Evolutionary conservation across 2,113 vertebrate genomes (phyloP).

Genomic region (Tachycineta bicolor): DNA sequence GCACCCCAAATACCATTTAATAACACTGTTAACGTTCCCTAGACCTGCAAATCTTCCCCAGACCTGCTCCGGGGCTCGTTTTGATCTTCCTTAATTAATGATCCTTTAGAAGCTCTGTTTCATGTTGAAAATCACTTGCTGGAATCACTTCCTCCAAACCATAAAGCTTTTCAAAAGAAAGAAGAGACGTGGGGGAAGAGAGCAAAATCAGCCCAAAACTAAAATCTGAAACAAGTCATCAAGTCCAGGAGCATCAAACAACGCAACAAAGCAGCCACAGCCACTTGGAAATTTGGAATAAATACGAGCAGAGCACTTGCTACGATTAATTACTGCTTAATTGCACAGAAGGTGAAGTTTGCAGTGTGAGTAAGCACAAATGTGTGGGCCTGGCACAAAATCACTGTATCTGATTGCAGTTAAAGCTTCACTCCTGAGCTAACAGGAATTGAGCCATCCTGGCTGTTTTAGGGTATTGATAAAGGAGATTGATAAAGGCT

Average conservation of each 20-base stretch:
- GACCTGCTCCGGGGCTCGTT: slow-evolving; percentile 17
- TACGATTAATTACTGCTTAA: background rate
- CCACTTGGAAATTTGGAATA: background rate
- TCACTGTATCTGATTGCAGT: background rate
- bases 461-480: background rate
- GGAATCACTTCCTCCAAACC: background rate
- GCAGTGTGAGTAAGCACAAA: background rate
- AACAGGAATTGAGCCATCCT: background rate
- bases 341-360: background rate
- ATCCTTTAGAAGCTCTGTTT: slow-evolving; percentile 9
- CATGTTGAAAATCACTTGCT: background rate
- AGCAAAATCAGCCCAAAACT: background rate
- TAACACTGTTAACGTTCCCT: background rate
- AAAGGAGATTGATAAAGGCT: background rate
- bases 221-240: background rate
- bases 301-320: background rate
- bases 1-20: background rate
- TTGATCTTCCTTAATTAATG: slow-evolving; percentile 28
- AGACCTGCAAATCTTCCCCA: slow-evolving; percentile 7
- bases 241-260: background rate
- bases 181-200: background rate
- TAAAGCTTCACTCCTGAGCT: background rate
- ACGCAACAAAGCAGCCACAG: background rate
- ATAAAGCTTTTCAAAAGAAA: background rate
- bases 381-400: slow-evolving; percentile 2